Percentiles rank a stretch among this genome's conserved stretches.
phyloP scores from a whole-genome alignment of 2,888 invertebrate species.

The Syrista parreyssii region DNA sequence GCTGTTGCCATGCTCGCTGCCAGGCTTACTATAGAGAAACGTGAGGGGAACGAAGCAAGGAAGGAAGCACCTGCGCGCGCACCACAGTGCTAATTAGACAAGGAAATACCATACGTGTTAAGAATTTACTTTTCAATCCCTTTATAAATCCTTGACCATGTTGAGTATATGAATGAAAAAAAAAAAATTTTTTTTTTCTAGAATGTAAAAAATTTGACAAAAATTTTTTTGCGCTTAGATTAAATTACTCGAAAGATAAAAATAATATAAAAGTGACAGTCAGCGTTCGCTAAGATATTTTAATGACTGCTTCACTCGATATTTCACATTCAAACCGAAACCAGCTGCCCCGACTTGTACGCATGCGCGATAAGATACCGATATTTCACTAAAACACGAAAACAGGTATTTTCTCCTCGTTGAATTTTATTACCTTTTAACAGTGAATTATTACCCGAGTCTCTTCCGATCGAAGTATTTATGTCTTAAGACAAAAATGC shows the following conservation, averaged over 20 bases:
- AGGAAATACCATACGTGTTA: slow-evolving; percentile 40
- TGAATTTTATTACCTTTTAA: neutral
- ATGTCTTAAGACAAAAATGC: neutral
- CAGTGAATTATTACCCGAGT: neutral
- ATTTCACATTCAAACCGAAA: neutral
- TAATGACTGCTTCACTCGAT: neutral
- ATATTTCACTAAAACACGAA: neutral
- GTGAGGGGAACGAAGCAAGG: slow-evolving; percentile 28
- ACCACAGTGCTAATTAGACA: slow-evolving; percentile 43
- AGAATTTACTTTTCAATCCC: neutral
- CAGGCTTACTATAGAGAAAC: neutral
- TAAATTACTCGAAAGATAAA: too few species aligned
- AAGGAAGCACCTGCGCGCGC: slow-evolving; percentile 37
- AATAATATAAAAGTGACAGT: neutral
- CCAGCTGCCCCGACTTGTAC: neutral
- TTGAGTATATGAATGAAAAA: neutral
- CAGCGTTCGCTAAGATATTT: neutral
- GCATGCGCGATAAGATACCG: neutral
- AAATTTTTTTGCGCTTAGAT: too few species aligned
- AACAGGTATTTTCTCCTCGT: neutral
- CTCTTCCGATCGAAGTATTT: neutral
- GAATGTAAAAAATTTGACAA: neutral
- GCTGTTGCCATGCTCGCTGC: slow-evolving; percentile 27
- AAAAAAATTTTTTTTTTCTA: neutral
- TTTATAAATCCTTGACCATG: neutral